phyloP scores from a whole-genome alignment of 2,888 invertebrate species.

The Anorthoa munda region DNA sequence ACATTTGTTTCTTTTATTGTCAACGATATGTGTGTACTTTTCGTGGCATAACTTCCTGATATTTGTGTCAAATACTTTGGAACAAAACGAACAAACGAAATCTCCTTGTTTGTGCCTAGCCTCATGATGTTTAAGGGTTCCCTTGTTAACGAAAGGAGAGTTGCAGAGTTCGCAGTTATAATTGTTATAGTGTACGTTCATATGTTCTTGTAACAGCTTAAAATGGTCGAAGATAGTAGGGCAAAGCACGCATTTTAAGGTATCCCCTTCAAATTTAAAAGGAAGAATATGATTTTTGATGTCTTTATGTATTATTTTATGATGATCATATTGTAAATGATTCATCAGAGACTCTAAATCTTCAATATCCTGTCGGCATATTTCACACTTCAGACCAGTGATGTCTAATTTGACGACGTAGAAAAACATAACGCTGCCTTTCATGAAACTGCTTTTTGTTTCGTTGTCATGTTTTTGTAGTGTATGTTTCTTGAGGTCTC shows the following conservation, averaged over 20 bases:
- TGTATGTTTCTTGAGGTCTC: slow-evolving; percentile 77
- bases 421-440: slow-evolving; percentile 61
- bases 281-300: slow-evolving; percentile 63
- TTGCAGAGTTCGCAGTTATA: slow-evolving; percentile 66
- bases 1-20: slow-evolving; percentile 57
- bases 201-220: slow-evolving; percentile 61
- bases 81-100: slow-evolving; percentile 51
- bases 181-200: slow-evolving; percentile 62
- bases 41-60: slow-evolving; percentile 57
- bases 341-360: slow-evolving; percentile 41
- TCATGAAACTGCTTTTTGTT: slow-evolving; percentile 69
- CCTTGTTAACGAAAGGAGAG: slow-evolving; percentile 81
- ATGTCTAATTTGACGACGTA: slow-evolving; percentile 63
- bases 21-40: slow-evolving; percentile 47
- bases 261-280: slow-evolving; percentile 59
- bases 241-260: slow-evolving; percentile 51
- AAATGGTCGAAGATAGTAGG: slow-evolving; percentile 49
- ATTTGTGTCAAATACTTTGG: slow-evolving; percentile 58
- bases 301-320: slow-evolving; percentile 48
- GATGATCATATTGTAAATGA: slow-evolving; percentile 49
- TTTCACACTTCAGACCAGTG: slow-evolving; percentile 55
- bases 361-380: slow-evolving; percentile 44
- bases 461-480: slow-evolving; percentile 69
- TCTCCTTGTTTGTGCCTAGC: slow-evolving; percentile 56
- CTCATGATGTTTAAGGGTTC: slow-evolving; percentile 45